phyloP scores from a whole-genome alignment of 2,113 vertebrate species.

The Alouatta palliata region DNA sequence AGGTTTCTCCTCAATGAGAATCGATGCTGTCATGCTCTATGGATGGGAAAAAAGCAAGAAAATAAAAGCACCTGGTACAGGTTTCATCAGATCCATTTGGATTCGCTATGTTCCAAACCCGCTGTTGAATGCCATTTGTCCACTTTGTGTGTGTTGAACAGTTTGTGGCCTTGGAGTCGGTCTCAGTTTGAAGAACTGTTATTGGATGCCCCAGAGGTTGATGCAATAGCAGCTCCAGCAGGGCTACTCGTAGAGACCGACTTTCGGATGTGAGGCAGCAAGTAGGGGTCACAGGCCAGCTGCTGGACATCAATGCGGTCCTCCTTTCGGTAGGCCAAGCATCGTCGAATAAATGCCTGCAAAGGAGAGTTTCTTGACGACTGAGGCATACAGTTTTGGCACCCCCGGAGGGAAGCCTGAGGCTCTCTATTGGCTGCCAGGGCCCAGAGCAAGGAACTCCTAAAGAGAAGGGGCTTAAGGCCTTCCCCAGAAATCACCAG shows the following conservation, averaged over 20 bases:
- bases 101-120: conserved; percentile 83
- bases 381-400: neutral
- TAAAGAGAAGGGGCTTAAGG: neutral
- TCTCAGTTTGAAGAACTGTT: conserved; percentile 99
- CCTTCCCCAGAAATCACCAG: neutral
- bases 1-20: conserved; percentile 85
- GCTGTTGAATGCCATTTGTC: conserved; percentile 80
- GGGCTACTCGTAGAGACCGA: conserved; percentile 95
- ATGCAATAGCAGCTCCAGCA: conserved; percentile 92
- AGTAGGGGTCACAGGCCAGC: conserved; percentile 97
- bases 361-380: conserved; percentile 69
- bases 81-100: conserved; percentile 85
- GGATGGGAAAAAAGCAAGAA: conserved; percentile 89
- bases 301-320: conserved; percentile 99
- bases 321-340: conserved; percentile 98
- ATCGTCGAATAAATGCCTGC: conserved; percentile 98
- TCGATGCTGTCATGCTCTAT: conserved; percentile 88
- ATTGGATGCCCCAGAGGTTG: conserved; percentile 96
- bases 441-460: neutral
- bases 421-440: neutral
- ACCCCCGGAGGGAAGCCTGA: neutral
- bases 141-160: conserved; percentile 77
- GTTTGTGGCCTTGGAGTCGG: conserved; percentile 81
- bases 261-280: conserved; percentile 99
- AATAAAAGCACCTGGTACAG: conserved; percentile 88